Conservation (phyloP, 2,888 invertebrate species). For the Pharmacophagus antenor region DNA sequence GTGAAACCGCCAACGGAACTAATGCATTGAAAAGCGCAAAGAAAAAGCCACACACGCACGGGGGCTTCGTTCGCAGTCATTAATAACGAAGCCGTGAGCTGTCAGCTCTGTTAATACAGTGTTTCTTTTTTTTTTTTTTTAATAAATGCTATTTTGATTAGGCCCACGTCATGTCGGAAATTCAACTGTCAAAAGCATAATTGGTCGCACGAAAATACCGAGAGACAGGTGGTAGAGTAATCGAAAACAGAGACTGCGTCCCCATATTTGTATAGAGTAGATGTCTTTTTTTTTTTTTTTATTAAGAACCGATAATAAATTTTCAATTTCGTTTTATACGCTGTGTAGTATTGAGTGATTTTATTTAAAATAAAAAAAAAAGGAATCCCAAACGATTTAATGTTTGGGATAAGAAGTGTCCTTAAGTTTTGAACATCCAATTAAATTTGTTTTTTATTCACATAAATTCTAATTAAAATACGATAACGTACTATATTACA, state of each 20-base stretch:
- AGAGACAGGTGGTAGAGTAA: conserved; percentile 58
- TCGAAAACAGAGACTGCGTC: conserved; percentile 51
- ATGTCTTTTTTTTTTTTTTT: too few relatives aligned
- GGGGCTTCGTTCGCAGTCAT: conserved; percentile 57
- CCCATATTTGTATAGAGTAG: too few relatives aligned
- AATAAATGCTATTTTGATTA: conserved; percentile 82
- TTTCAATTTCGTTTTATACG: too few relatives aligned
- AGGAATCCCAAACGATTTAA: background rate
- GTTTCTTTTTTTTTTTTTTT: conserved; percentile 77
- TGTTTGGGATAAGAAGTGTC: conserved; percentile 11
- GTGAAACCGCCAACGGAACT: conserved; percentile 62
- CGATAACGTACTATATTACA: background rate
- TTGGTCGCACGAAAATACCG: conserved; percentile 72
- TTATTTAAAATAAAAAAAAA: background rate
- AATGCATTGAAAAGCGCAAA: conserved; percentile 65
- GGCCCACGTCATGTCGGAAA: conserved; percentile 81
- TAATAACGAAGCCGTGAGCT: conserved; percentile 78
- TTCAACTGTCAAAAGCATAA: conserved; percentile 81
- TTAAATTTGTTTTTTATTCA: conserved; percentile 18
- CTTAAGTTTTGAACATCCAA: conserved; percentile 1
- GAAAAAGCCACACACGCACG: conserved; percentile 44
- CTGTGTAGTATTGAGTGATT: too few relatives aligned
- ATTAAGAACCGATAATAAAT: too few relatives aligned
- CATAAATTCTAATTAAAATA: conserved; percentile 11
- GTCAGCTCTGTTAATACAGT: conserved; percentile 76